phyloP scores from a whole-genome alignment of 1,140 invertebrate species.

The Eurosta solidaginis region DNA sequence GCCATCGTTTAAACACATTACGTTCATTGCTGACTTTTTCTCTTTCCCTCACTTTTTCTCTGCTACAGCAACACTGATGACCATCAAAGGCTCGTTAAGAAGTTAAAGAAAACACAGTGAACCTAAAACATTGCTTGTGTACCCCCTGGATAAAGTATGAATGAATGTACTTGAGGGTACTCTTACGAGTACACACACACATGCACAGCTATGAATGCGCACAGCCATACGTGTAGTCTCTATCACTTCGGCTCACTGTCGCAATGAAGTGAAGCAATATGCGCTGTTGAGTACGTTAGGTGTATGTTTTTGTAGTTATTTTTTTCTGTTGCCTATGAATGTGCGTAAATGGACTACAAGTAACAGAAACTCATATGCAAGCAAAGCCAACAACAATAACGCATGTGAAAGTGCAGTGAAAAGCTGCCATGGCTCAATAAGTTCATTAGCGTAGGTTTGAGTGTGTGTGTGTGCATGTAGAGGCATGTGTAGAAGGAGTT shows the following conservation, averaged over 20 bases:
- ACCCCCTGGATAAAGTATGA: not conserved
- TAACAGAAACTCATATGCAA: not conserved
- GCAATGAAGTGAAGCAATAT: not conserved
- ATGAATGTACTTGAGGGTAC: not conserved
- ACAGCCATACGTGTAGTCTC: not conserved
- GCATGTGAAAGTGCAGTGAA: not conserved
- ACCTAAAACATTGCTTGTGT: not conserved
- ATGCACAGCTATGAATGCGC: not conserved
- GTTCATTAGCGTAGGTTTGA: too few relatives aligned
- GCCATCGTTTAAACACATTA: not conserved
- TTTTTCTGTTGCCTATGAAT: not conserved
- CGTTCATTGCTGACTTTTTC: not conserved
- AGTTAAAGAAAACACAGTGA: not conserved
- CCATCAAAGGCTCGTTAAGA: not conserved
- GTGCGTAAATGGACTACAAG: conserved; percentile 2
- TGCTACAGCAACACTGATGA: not conserved
- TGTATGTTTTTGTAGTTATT: not conserved
- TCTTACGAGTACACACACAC: too few relatives aligned
- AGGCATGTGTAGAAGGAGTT: too few relatives aligned
- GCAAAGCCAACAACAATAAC: not conserved
- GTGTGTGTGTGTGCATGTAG: not conserved
- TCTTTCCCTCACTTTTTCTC: too few relatives aligned
- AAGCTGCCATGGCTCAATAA: not conserved
- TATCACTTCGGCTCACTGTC: not conserved
- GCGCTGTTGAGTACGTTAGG: not conserved